phyloP scores from a whole-genome alignment of 2,888 invertebrate species.

The Hyalella azteca region DNA sequence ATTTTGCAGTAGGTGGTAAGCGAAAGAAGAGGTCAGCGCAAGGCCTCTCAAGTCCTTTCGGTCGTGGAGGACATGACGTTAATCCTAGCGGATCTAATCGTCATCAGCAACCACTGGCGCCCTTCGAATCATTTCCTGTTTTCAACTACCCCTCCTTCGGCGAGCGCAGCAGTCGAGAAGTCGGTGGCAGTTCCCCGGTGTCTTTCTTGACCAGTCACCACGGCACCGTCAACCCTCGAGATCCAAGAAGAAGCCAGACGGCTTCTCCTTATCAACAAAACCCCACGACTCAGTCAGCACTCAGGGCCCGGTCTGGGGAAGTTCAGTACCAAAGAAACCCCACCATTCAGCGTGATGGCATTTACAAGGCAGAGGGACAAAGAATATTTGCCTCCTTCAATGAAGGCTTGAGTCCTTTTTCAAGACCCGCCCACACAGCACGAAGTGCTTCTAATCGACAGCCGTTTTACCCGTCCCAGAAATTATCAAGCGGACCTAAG shows the following conservation, averaged over 20 bases:
- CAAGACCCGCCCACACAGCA: constrained; percentile 24
- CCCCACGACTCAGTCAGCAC: constrained; percentile 10
- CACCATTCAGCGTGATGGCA: constrained; percentile 31
- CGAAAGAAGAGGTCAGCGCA: neutral
- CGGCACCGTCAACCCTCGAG: neutral
- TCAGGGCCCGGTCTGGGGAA: constrained; percentile 12
- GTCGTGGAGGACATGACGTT: neutral
- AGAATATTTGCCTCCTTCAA: constrained; percentile 47
- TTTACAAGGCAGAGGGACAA: constrained; percentile 43
- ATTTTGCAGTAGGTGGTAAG: neutral
- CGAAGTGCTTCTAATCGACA: constrained; percentile 44
- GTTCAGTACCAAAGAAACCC: neutral
- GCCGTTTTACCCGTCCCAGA: constrained; percentile 36
- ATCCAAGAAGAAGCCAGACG: neutral
- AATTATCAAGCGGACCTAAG: constrained; percentile 29
- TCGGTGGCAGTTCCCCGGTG: neutral
- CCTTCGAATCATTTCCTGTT: constrained; percentile 39
- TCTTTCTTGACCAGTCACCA: neutral
- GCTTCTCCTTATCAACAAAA: neutral
- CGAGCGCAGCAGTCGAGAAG: neutral
- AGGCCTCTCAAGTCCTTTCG: neutral
- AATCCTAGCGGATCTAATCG: neutral
- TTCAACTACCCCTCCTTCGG: constrained; percentile 42
- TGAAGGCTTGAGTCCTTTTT: constrained; percentile 22
- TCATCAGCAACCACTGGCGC: neutral